phyloP scores from a whole-genome alignment of 2,113 vertebrate species.

The Thryonomys swinderianus region DNA sequence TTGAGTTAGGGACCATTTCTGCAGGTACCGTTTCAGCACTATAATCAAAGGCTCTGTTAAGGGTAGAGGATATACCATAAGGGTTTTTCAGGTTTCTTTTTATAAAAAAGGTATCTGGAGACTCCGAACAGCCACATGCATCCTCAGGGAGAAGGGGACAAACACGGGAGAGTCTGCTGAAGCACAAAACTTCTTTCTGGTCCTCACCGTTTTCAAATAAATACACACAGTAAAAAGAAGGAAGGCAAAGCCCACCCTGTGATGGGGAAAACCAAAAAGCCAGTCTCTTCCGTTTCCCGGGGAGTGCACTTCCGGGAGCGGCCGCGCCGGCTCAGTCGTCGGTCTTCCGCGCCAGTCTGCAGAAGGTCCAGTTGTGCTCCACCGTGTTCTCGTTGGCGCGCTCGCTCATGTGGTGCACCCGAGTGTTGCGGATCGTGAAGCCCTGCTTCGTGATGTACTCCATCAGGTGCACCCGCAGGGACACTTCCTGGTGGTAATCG shows the following conservation, averaged over 20 bases:
- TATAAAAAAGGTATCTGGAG: conserved; percentile 86
- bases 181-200: conserved; percentile 81
- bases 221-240: conserved; percentile 81
- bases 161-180: conserved; percentile 77
- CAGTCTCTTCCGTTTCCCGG: conserved; percentile 71
- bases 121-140: conserved; percentile 88
- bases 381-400: conserved; percentile 99
- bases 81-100: conserved; percentile 82
- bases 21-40: conserved; percentile 85
- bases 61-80: conserved; percentile 80
- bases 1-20: conserved; percentile 82
- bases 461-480: conserved; percentile 97
- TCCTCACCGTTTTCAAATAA: conserved; percentile 88
- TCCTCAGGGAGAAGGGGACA: conserved; percentile 78
- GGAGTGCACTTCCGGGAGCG: conserved; percentile 38
- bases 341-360: conserved; percentile 95
- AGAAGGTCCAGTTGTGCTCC: conserved; percentile 99
- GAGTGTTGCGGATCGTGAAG: conserved; percentile 97
- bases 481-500: conserved; percentile 98
- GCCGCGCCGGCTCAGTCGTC: conserved; percentile 90
- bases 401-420: conserved; percentile 99
- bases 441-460: conserved; percentile 99
- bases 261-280: conserved; percentile 5
- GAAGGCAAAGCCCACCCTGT: conserved; percentile 65
- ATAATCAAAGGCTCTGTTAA: conserved; percentile 83